Evolutionary conservation across 2,797 vertebrate species (phyloP).

Genomic region (Rhabdophis nuchalis): DNA sequence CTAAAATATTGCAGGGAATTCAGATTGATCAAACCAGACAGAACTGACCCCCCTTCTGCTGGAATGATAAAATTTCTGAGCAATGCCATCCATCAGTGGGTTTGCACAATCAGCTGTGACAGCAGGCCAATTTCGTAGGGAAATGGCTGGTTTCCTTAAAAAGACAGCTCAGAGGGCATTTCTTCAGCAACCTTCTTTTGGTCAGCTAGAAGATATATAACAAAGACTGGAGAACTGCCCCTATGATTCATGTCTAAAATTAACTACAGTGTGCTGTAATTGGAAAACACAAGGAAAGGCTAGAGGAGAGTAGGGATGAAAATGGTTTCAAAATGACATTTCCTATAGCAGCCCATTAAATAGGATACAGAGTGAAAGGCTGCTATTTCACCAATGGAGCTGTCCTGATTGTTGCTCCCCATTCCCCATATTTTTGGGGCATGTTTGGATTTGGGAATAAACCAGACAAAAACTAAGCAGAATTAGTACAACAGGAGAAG

Average conservation of each 20-base stretch:
- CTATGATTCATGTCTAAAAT: conserved; percentile 62
- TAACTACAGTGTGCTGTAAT: conserved; percentile 59
- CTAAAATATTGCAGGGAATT: conserved; percentile 59
- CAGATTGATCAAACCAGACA: conserved; percentile 59
- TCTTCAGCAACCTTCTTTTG: conserved; percentile 15
- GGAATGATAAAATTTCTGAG: conserved; percentile 63
- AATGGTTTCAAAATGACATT: conserved; percentile 55
- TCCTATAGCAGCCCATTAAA: conserved; percentile 44
- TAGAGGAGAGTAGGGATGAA: conserved; percentile 23
- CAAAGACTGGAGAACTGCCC: conserved; percentile 56
- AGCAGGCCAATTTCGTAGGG: conserved; percentile 60
- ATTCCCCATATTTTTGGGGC: conserved; percentile 22
- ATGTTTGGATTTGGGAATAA: conserved; percentile 45
- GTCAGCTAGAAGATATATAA: conserved; percentile 55
- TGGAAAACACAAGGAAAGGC: conserved; percentile 63
- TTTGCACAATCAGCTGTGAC: conserved; percentile 53
- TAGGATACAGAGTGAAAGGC: conserved; percentile 42
- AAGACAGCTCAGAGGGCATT: conserved; percentile 37
- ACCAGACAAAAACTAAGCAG: conserved; percentile 48
- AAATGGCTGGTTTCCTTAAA: conserved; percentile 57
- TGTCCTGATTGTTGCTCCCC: conserved; percentile 45
- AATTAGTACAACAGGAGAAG: conserved; percentile 55
- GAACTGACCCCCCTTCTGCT: conserved; percentile 54
- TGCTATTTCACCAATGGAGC: conserved; percentile 62
- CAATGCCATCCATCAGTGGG: conserved; percentile 56